phyloP scores from a whole-genome alignment of 2,888 invertebrate species.

The Axea sp. region DNA sequence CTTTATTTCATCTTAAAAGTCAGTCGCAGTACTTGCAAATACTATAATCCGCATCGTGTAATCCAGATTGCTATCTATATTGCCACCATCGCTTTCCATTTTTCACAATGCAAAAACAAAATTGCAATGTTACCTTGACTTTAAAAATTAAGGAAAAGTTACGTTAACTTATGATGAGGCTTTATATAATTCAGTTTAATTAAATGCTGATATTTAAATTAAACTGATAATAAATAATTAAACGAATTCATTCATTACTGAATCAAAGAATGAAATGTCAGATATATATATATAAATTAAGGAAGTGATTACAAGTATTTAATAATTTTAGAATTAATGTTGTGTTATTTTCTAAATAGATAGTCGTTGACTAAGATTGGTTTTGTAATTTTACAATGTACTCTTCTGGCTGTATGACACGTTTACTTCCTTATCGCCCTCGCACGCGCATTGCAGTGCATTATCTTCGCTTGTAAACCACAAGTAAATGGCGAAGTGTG shows the following conservation, averaged over 20 bases:
- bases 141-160: too few relatives aligned
- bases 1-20: constrained; percentile 12
- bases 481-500: constrained; percentile 20
- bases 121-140: not conserved
- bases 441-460: constrained; percentile 31
- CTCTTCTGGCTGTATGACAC: constrained; percentile 19
- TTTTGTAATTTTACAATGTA: constrained; percentile 21
- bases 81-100: not conserved
- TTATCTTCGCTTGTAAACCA: constrained; percentile 42
- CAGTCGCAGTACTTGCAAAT: constrained; percentile 1
- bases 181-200: too few relatives aligned
- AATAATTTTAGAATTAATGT: too few relatives aligned
- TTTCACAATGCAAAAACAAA: not conserved
- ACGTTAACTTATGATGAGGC: too few relatives aligned
- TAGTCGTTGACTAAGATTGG: constrained; percentile 12
- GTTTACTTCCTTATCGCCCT: constrained; percentile 43
- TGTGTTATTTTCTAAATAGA: too few relatives aligned
- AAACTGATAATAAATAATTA: too few relatives aligned
- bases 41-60: not conserved
- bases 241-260: too few relatives aligned
- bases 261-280: too few relatives aligned
- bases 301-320: too few relatives aligned
- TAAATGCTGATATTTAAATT: too few relatives aligned
- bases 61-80: not conserved
- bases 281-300: too few relatives aligned